Evolutionary conservation across 1,140 invertebrate genomes (phyloP).

Genomic region (Drosophila tristis): DNA sequence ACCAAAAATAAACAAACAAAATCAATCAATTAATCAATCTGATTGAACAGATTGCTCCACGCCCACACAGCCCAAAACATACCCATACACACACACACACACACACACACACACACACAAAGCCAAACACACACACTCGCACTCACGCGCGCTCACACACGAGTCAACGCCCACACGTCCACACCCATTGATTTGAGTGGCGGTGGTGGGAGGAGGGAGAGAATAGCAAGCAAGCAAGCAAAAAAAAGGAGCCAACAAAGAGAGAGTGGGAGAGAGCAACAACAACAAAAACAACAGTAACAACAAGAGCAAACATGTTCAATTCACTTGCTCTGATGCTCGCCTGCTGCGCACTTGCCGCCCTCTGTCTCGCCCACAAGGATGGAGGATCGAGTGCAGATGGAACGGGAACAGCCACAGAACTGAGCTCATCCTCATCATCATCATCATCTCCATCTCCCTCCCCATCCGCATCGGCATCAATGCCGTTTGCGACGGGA

Average conservation of each 20-base stretch:
- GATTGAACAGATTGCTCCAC: slow-evolving; percentile 59
- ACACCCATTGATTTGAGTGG: slow-evolving; percentile 49
- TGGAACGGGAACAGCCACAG: slow-evolving; percentile 25
- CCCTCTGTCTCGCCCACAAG: slow-evolving; percentile 44
- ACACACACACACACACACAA: slow-evolving; percentile 21
- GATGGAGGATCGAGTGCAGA: slow-evolving; percentile 21
- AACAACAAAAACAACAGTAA: not conserved
- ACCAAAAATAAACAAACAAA: slow-evolving; percentile 81
- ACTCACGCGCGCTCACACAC: slow-evolving; percentile 34
- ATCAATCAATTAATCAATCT: slow-evolving; percentile 83
- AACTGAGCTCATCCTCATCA: slow-evolving; percentile 1
- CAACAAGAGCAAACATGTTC: slow-evolving; percentile 47
- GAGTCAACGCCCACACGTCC: slow-evolving; percentile 41
- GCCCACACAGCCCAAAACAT: slow-evolving; percentile 33
- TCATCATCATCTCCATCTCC: not conserved
- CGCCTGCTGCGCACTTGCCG: slow-evolving; percentile 48
- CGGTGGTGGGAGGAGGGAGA: slow-evolving; percentile 24
- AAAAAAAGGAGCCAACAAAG: slow-evolving; percentile 5
- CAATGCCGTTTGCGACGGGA: slow-evolving; percentile 11
- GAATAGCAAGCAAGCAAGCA: slow-evolving; percentile 10
- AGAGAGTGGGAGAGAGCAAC: not conserved
- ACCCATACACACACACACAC: slow-evolving; percentile 17
- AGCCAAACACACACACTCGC: slow-evolving; percentile 20
- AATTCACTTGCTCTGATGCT: slow-evolving; percentile 64
- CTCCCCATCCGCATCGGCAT: not conserved